Evolutionary conservation across 2,888 invertebrate genomes (phyloP), one percentile per base, ranked within the genome.

Genomic region (Xiphydria camelus): DNA sequence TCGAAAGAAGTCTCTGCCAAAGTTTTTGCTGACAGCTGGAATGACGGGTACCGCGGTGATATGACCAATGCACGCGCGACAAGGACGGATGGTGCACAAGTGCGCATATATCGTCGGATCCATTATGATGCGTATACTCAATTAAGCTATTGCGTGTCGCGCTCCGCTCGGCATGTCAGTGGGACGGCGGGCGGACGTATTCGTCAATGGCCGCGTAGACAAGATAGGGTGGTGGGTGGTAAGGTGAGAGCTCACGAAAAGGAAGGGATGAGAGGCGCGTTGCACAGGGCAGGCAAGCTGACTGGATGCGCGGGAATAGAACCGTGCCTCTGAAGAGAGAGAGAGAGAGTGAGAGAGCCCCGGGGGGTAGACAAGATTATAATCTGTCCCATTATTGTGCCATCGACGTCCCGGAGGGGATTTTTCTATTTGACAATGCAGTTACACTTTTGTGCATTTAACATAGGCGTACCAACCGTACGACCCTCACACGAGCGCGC

Each of bases 351-450:
- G 41, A 43, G 35, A 42, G 50, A 41, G 47, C 44, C 66, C 71
- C 63, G 52, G 75, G 73, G 70, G 74, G 74, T 70, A 73, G 73
- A 75, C 75, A 68, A 75, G 75, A 75, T 74, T 74, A 75, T 74
- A 73, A 75, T 75, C 75, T 74, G 71, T 62, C 62, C 74, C 71
- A 75, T 75, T 74, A 74, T 74, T 74, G 73, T 73, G 66, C 70
- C 73, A 73, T 74, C 73, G 73, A 71, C 71, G 65, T 73, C 72
- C 71, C 74, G 66, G 55, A 63, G 70, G 73, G 70, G 73, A 71
- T 69, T 71, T 69, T 66, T 64, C 62, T 59, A 62, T 68, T 67
- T 60, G 65, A 74, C 73, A 73, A 74, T 73, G 71, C 68, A 70
- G 69, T 72, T 73, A 70, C 71, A 72, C 69, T 68, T 73, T 72